Conservation (phyloP, 2,113 vertebrate species). For the Colius striatus region DNA sequence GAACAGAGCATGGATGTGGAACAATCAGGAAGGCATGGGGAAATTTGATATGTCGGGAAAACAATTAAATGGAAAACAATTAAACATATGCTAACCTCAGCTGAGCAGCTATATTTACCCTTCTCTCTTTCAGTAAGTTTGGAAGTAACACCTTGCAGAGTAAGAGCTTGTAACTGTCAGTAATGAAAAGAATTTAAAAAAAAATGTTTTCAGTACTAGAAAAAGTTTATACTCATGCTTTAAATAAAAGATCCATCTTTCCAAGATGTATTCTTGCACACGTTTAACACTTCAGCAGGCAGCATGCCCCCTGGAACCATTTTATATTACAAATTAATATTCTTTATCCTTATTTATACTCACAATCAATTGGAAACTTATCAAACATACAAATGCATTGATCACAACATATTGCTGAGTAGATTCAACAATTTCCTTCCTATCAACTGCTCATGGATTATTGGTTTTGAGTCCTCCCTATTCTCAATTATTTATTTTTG, state of each 20-base stretch:
- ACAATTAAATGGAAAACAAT: neutral
- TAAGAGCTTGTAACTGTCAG: neutral
- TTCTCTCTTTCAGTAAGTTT: neutral
- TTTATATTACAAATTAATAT: neutral
- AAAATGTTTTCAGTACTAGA: neutral
- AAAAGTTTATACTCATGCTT: neutral
- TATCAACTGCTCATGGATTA: neutral
- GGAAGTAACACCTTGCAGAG: neutral
- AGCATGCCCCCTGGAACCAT: neutral
- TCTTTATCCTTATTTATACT: neutral
- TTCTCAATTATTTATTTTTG: conserved; percentile 35
- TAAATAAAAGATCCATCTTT: neutral
- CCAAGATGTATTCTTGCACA: neutral
- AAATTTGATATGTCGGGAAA: neutral
- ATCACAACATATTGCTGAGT: neutral
- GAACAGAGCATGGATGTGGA: neutral
- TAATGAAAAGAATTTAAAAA: neutral
- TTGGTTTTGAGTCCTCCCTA: neutral
- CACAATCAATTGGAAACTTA: neutral
- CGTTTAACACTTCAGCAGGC: neutral
- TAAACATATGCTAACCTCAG: neutral
- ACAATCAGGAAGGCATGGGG: neutral
- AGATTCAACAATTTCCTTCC: neutral
- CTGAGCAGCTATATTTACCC: neutral
- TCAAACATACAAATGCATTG: neutral